These are phyloP conservation scores for Nycticebus coucang DNA, from an alignment of 2,113 vertebrate species.

Conservation along the genomic window DNA sequence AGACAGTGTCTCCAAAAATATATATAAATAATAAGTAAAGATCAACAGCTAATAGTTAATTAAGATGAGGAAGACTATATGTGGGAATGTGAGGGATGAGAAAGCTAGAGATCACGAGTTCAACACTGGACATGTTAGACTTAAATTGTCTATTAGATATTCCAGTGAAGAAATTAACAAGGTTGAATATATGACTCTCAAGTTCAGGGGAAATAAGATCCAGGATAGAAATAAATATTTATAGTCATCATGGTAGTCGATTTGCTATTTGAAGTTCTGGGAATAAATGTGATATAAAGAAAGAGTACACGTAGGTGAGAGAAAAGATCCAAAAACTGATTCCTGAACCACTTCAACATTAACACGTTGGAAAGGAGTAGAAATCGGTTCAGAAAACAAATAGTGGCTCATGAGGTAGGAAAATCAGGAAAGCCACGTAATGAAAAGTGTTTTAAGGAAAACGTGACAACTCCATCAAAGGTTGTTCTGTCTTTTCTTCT, in stretches of 20 bases:
- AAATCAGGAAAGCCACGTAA: background rate
- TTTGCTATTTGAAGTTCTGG: background rate
- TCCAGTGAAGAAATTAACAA: background rate
- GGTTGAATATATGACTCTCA: background rate
- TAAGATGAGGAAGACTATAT: background rate
- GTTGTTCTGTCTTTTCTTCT: background rate
- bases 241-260: background rate
- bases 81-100: background rate
- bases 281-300: background rate
- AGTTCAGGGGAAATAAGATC: background rate
- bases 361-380: background rate
- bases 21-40: too few relatives aligned
- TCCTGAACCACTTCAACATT: background rate
- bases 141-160: background rate
- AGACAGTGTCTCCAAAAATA: too few relatives aligned
- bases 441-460: background rate
- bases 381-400: conserved; percentile 23
- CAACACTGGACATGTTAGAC: background rate
- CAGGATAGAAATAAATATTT: background rate
- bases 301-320: background rate
- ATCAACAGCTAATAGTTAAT: background rate
- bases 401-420: background rate
- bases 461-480: background rate
- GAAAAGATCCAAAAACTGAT: background rate
- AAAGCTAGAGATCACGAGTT: background rate